These are phyloP conservation scores for Dinocampus coccinellae DNA, from an alignment of 2,888 invertebrate genomes.

Conservation along the genomic window DNA sequence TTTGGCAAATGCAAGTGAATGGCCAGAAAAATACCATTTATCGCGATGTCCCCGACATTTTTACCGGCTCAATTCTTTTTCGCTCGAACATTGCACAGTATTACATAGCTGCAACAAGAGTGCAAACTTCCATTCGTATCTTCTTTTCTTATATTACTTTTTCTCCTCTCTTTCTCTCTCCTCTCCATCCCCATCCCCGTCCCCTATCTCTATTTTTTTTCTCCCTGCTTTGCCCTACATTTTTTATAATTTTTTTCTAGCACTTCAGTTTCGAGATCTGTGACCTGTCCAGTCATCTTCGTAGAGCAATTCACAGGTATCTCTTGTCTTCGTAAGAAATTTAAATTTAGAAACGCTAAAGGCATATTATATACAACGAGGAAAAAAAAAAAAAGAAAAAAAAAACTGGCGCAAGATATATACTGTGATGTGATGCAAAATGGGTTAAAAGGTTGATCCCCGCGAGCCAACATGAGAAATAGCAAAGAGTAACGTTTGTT, in stretches of 20 bases:
- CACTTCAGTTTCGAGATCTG: neutral
- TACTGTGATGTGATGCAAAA: conserved; percentile 23
- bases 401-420: neutral
- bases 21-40: conserved; percentile 35
- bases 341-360: conserved; percentile 28
- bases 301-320: conserved; percentile 8
- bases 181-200: no score
- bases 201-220: conserved; percentile 6
- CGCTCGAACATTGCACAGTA: conserved; percentile 17
- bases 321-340: conserved; percentile 10
- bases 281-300: conserved; percentile 15
- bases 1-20: conserved; percentile 30
- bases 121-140: conserved; percentile 22
- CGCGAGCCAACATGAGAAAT: conserved; percentile 26
- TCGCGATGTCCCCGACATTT: conserved; percentile 33
- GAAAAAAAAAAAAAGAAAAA: conserved; percentile 1
- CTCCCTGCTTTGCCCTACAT: conserved; percentile 1
- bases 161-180: no score
- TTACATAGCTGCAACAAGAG: conserved; percentile 29
- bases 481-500: conserved; percentile 26
- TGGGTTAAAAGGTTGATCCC: conserved; percentile 36
- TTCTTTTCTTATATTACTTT: no score
- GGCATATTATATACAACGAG: neutral
- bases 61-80: conserved; percentile 30
- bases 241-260: conserved; percentile 8